Conservation (phyloP, 2,113 vertebrate species). For the Labeo rohita region DNA sequence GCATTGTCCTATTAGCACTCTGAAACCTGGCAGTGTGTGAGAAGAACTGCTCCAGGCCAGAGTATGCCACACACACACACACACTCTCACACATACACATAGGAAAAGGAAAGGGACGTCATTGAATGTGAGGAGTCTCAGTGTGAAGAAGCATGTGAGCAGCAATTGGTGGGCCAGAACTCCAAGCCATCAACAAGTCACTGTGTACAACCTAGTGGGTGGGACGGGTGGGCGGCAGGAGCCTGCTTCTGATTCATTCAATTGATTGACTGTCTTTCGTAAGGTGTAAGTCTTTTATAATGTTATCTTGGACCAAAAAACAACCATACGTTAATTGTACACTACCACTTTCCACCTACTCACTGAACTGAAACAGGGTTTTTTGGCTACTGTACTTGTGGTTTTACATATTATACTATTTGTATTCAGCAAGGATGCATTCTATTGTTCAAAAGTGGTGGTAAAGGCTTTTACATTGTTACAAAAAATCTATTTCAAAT, state of each 20-base stretch:
- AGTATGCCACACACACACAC: slow-evolving; percentile 51
- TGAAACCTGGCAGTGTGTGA: slow-evolving; percentile 61
- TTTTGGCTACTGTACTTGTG: neutral
- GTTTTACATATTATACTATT: neutral
- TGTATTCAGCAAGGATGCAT: neutral
- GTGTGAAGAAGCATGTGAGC: slow-evolving; percentile 22
- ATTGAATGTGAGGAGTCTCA: neutral
- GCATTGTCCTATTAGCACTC: slow-evolving; percentile 56
- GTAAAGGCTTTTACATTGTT: neutral
- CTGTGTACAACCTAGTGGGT: neutral
- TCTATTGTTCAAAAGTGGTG: neutral
- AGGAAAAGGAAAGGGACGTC: neutral
- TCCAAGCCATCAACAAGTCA: neutral
- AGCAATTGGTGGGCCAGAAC: neutral
- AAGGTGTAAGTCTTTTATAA: neutral
- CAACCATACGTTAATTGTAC: neutral
- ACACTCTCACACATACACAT: neutral
- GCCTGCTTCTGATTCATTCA: neutral
- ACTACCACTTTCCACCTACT: neutral
- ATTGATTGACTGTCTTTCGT: neutral
- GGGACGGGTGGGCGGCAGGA: neutral
- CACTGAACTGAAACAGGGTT: neutral
- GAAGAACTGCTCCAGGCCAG: slow-evolving; percentile 61
- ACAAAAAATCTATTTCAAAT: neutral
- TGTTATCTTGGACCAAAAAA: neutral